These are phyloP conservation scores for Vollenhovia emeryi DNA, from an alignment of 1,140 invertebrate genomes.

Conservation along the genomic window DNA sequence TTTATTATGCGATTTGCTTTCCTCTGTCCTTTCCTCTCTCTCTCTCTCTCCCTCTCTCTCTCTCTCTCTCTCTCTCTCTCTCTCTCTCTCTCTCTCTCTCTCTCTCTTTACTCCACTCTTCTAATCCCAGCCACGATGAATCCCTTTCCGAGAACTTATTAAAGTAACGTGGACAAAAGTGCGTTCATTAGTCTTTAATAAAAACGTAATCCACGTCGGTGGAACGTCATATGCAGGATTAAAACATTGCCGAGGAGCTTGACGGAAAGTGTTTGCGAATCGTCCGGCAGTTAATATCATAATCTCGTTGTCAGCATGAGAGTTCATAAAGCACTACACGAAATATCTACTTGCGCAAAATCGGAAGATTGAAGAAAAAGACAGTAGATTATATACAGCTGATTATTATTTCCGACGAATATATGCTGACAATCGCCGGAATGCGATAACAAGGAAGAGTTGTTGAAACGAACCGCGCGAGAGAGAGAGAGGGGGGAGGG, in stretches of 20 bases:
- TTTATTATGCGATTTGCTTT: constrained; percentile 26
- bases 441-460: constrained; percentile 11
- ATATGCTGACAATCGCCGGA: neutral
- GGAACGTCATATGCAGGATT: constrained; percentile 46
- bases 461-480: neutral
- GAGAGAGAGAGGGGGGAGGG: neutral
- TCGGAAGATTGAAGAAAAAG: neutral
- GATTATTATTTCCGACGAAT: constrained; percentile 21
- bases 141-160: constrained; percentile 44
- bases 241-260: constrained; percentile 37
- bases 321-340: neutral
- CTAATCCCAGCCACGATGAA: constrained; percentile 31
- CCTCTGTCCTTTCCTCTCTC: no score
- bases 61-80: neutral
- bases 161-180: constrained; percentile 47
- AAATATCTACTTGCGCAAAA: constrained; percentile 13
- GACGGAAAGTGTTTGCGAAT: constrained; percentile 43
- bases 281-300: constrained; percentile 16
- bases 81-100: neutral
- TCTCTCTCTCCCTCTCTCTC: no score
- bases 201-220: constrained; percentile 47
- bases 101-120: neutral
- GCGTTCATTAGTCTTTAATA: constrained; percentile 48
- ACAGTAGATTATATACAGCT: neutral
- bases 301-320: constrained; percentile 12